Base-by-base conservation (phyloP, 2,113 vertebrate species). In the Naja naja region DNA sequence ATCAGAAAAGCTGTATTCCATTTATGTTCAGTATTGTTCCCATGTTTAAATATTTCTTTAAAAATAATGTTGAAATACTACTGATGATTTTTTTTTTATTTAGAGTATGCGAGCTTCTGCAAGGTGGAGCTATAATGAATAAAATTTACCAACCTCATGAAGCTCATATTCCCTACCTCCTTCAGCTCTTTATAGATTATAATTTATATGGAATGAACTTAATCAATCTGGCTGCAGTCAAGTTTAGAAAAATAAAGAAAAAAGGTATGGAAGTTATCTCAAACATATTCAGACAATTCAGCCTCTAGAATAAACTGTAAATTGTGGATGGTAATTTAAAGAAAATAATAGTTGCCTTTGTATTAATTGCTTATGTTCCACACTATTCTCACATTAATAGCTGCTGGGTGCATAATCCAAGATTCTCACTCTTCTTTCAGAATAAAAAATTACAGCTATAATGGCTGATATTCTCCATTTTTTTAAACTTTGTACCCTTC, bases 121-220 rank as follows among this genome's bases (percentile, higher is more conserved):
- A 99, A 97, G 99, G 99, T 93, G 99, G 99, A 97, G 99, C 99
- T 55, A 98, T 99, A 97, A 99, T 99, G 99, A 99, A 99, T 98
- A 99, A 99, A 97, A 98, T 96, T 95, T 99, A 98, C 96, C 99
- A 99, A 98, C 99, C 99, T 94, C 99, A 99, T 53, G 99, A 99
- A 97, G 99, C 98, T 86, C 99, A 99, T 98, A 98, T 99, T 96
- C 99, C 99, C 96, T 99, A 98, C 98, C 98, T 99, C 96, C 99
- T 99, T 91, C 99, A 99, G 95, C 98, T 99, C 97, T 99, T 99
- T 97, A 99, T 99, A 94, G 99, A 99, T 97, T 99, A 99, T 98
- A 99, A 99, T 96, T 98, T 99, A 91, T 99, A 99, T 93, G 99
- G 99, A 97, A 99, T 99, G 99, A 99, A 99, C 97, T 97, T 99